A percentile compares a stretch with the other conserved stretches of the same genome.
These are phyloP conservation scores for Ligdia adustata DNA, from an alignment of 2,888 invertebrate species.

Conservation along the genomic window DNA sequence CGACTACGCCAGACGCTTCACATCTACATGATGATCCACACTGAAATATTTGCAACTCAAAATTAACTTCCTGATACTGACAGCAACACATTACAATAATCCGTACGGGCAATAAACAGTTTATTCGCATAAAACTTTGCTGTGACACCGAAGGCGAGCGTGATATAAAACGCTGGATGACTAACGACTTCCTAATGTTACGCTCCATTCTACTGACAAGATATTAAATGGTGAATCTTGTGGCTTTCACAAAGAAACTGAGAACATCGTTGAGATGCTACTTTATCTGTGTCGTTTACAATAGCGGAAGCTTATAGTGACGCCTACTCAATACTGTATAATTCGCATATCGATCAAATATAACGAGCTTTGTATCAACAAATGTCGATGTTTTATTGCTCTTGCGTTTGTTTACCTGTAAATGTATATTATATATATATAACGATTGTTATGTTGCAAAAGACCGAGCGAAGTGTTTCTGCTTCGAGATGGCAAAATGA, in stretches of 20 bases:
- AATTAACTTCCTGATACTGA: slow-evolving; percentile 27
- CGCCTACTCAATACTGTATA: slow-evolving; percentile 20
- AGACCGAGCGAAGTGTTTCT: too few species aligned
- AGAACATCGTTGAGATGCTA: slow-evolving; percentile 34
- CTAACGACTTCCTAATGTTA: slow-evolving; percentile 38
- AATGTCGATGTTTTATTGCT: background rate
- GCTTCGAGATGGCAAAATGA: too few species aligned
- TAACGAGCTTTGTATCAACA: slow-evolving; percentile 14
- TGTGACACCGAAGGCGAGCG: slow-evolving; percentile 32
- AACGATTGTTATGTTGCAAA: too few species aligned
- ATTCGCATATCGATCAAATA: slow-evolving; percentile 30
- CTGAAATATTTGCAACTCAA: slow-evolving; percentile 28
- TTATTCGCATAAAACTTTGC: slow-evolving; percentile 21
- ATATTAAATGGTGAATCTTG: slow-evolving; percentile 23
- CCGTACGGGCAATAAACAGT: slow-evolving; percentile 27
- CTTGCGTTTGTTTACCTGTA: slow-evolving; percentile 4
- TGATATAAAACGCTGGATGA: slow-evolving; percentile 28
- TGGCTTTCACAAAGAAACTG: slow-evolving; percentile 33
- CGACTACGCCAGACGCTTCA: slow-evolving; percentile 22
- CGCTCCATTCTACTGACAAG: slow-evolving; percentile 29
- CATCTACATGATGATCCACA: slow-evolving; percentile 16
- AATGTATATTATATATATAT: too few species aligned
- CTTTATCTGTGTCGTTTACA: slow-evolving; percentile 30
- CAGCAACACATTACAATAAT: slow-evolving; percentile 29
- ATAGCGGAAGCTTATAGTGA: slow-evolving; percentile 27